Conservation (phyloP, 2,888 invertebrate species). For the Drosophila leonis region DNA sequence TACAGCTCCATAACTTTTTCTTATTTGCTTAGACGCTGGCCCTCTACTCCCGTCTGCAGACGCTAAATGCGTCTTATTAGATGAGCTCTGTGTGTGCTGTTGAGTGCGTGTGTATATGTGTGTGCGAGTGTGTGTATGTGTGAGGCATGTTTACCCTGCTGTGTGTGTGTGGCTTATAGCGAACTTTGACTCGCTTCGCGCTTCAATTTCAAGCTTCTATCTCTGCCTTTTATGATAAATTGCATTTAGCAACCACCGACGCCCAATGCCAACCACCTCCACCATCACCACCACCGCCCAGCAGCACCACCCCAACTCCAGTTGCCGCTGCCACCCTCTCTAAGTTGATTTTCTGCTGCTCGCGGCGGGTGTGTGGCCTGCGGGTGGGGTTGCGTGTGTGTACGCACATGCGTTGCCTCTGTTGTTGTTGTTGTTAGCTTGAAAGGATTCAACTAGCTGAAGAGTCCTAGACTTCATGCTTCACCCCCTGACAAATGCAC, state of each 20-base stretch:
- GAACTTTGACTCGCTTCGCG: slow-evolving; percentile 70
- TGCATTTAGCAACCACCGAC: slow-evolving; percentile 80
- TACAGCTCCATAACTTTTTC: slow-evolving; percentile 84
- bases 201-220: slow-evolving; percentile 75
- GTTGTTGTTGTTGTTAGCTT: slow-evolving; percentile 48
- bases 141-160: slow-evolving; percentile 78
- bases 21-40: slow-evolving; percentile 73
- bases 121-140: slow-evolving; percentile 38
- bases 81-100: slow-evolving; percentile 24
- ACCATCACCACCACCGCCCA: slow-evolving; percentile 43
- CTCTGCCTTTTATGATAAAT: slow-evolving; percentile 78
- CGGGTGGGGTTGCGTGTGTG: slow-evolving; percentile 32
- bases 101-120: slow-evolving; percentile 4
- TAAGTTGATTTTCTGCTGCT: slow-evolving; percentile 24
- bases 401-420: slow-evolving; percentile 69
- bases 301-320: slow-evolving; percentile 31
- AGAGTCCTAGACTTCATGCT: slow-evolving; percentile 25
- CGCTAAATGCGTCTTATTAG: slow-evolving; percentile 26
- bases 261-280: slow-evolving; percentile 41
- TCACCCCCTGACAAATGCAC: slow-evolving; percentile 50
- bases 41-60: slow-evolving; percentile 3
- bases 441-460: slow-evolving; percentile 68
- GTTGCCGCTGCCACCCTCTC: slow-evolving; percentile 58
- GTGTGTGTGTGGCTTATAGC: slow-evolving; percentile 41
- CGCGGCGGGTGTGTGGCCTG: slow-evolving; percentile 10